phyloP scores from a whole-genome alignment of 2,888 invertebrate species.

The Chloroclystis v-ata region DNA sequence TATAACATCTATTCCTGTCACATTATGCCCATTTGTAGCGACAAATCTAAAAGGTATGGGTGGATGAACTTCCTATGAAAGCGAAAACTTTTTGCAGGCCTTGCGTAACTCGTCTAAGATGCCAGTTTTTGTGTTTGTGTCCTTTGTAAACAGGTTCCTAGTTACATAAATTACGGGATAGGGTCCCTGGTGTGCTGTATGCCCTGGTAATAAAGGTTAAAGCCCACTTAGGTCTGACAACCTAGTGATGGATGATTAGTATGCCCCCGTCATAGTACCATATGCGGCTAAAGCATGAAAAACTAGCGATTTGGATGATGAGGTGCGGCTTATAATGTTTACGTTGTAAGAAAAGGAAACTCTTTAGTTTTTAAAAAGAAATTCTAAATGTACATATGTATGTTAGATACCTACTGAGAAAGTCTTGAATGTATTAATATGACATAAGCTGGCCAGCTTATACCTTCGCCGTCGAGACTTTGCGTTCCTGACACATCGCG shows the following conservation, averaged over 20 bases:
- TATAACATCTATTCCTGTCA: neutral
- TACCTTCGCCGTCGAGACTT: too few species aligned
- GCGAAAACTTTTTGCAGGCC: conserved; percentile 65
- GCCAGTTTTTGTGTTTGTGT: conserved; percentile 60
- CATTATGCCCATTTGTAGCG: neutral
- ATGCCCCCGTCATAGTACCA: conserved; percentile 32
- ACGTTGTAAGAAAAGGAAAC: too few species aligned
- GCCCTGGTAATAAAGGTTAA: conserved; percentile 5
- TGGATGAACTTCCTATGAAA: conserved; percentile 67
- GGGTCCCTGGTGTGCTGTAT: conserved; percentile 11
- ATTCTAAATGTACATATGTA: too few species aligned
- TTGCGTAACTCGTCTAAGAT: conserved; percentile 67
- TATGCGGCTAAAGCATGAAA: neutral
- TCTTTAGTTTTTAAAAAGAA: too few species aligned
- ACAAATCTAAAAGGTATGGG: conserved; percentile 36
- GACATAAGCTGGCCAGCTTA: too few species aligned
- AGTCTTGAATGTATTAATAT: too few species aligned
- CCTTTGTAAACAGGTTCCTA: conserved; percentile 41
- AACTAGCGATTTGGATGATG: conserved; percentile 2
- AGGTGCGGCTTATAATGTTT: too few species aligned
- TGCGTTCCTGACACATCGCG: too few species aligned
- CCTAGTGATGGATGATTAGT: conserved; percentile 26
- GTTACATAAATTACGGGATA: conserved; percentile 30
- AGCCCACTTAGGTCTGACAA: conserved; percentile 1
- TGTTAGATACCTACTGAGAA: too few species aligned